These are phyloP conservation scores for Decapterus maruadsi DNA, from an alignment of 2,797 vertebrate genomes.

Conservation along the genomic window DNA sequence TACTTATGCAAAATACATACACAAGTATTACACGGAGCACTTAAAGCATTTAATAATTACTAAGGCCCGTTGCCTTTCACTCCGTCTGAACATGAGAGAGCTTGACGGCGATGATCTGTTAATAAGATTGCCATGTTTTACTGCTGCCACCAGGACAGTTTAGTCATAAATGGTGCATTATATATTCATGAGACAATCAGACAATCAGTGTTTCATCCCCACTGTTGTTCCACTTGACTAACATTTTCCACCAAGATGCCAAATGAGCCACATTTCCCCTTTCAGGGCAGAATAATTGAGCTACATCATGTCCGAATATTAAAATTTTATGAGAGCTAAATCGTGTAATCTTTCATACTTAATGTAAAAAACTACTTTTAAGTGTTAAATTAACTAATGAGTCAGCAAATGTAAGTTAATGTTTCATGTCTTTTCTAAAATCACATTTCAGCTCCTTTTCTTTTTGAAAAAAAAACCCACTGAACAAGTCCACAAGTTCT, in stretches of 20 bases:
- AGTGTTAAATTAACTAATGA: slow-evolving; percentile 5
- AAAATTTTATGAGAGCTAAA: slow-evolving; percentile 30
- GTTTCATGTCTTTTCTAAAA: not conserved
- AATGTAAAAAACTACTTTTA: not conserved
- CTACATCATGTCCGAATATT: slow-evolving; percentile 35
- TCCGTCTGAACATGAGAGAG: slow-evolving; percentile 72
- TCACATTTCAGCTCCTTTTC: not conserved
- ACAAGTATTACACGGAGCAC: slow-evolving; percentile 84
- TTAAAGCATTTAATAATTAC: slow-evolving; percentile 89
- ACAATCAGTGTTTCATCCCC: slow-evolving; percentile 78
- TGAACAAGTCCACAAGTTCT: too few species aligned
- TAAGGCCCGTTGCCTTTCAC: slow-evolving; percentile 72
- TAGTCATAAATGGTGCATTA: slow-evolving; percentile 81
- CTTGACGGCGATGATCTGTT: slow-evolving; percentile 77
- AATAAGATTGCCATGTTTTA: slow-evolving; percentile 81
- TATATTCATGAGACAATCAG: slow-evolving; percentile 83
- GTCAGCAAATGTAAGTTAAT: not conserved
- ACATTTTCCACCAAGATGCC: slow-evolving; percentile 57
- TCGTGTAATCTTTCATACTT: not conserved
- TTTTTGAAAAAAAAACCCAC: not conserved
- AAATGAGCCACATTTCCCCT: slow-evolving; percentile 64
- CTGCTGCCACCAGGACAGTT: slow-evolving; percentile 74
- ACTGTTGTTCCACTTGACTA: slow-evolving; percentile 72
- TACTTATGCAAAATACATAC: slow-evolving; percentile 87
- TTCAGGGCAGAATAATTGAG: slow-evolving; percentile 57